Evolutionary conservation across 2,888 invertebrate genomes (phyloP), one percentile per base, ranked within the genome.

Genomic region (Amphipyra tragopoginis): DNA sequence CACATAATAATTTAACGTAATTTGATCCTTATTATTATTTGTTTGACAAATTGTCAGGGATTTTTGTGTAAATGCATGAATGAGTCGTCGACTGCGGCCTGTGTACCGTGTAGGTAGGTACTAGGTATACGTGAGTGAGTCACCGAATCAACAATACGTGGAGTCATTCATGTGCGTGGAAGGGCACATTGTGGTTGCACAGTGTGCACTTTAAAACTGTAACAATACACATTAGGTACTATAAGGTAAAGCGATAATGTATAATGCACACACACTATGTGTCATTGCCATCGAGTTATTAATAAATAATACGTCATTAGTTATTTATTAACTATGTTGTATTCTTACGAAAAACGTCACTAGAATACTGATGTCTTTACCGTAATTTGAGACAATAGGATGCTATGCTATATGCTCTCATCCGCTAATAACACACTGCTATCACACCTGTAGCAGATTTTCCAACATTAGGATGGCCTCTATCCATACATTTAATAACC

Each of bases 1-100:
- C 45, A 67, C 58, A 44, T 56, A 61, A 57, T 49, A 56, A 66
- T 63, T 65, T 57, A 45, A 69, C 72, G 53, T 62, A 57, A 79
- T 72, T 65, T 72, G 50, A 65, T 54, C 56, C 56, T 72, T 64
- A 49, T 61, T 57, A 63, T 71, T 55, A 65, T 66, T 61, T 65
- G 44, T 63, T 75, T 59, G 78, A 65, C 50, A 65, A 72, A 79
- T 77, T 79, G 72, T 69, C 45, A 65, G 56, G 56, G 61, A 63
- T 69, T 72, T 36, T 70, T 70, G 73, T 73, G 67, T 60, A 53
- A 76, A 62, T 53, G 49, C 59, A 73, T 76, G 77, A 77, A 77
- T 79, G 79, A 73, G 55, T 70, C 58, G 67, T 42, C 51, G 45
- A 43, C 53, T 62, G 49, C 21, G 49, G 43, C 13, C 38, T 34